Evolutionary conservation across 2,797 vertebrate genomes (phyloP), one percentile per base, ranked within the genome.

Genomic region (Adrianichthys oophorus): DNA sequence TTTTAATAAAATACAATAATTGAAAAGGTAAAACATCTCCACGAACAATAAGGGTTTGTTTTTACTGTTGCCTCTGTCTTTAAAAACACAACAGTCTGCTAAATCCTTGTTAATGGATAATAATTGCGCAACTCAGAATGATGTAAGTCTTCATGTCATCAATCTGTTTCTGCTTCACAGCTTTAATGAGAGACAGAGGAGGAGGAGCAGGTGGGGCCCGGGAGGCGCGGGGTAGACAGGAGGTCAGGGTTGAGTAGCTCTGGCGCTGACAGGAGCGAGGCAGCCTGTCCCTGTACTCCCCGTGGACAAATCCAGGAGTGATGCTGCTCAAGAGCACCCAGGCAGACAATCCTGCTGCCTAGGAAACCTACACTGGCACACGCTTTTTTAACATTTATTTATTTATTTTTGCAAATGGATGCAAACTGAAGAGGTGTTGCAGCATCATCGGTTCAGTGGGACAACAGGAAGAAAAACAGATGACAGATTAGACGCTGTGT

Each of bases 191-290:
- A 48, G 70, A 62, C 42, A 8, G 37, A 42, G 32, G 24, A 42
- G 32, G 24, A 19, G 29, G 50, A 58, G 60, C 15, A 52, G 52
- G 32, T 15, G 65, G 68, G 29, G 78, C 59, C 59, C 29, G 3
- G 80, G 55, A 81, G 15, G 61, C 66, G 70, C 29, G 62, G 59
- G 63, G 58, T 57, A 78, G 80, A 79, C 78, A 66, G 77, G 65
- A 68, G 74, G 70, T 74, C 73, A 65, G 59, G 68, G 68, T 75
- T 69, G 82, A 78, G 71, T 61, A 66, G 65, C 17, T 64, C 63
- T 48, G 61, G 62, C 23, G 21, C 44, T 81, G 72, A 72, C 76
- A 79, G 47, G 48, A 62, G 41, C 16, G 17, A 70, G 50, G 65
- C 55, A 46, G 57, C 18, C 37, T 43, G 1, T 63, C 68, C 53